Percentiles rank a stretch among this genome's conserved stretches.
These are phyloP conservation scores for Sinocyclocheilus anshuiensis DNA, from an alignment of 2,113 vertebrate genomes.

Conservation along the genomic window DNA sequence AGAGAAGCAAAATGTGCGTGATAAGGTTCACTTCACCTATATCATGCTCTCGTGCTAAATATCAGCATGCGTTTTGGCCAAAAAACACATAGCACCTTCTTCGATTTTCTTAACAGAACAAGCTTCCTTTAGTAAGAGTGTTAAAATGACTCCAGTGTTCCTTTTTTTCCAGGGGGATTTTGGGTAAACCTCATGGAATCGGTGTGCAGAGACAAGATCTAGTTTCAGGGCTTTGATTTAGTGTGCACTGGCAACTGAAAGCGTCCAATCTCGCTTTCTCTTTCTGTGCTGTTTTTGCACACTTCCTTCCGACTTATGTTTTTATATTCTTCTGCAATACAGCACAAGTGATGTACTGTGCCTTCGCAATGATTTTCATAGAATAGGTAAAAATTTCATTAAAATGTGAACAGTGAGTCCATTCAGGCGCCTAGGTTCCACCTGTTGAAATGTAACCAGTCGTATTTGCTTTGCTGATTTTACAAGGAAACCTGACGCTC, in stretches of 20 bases:
- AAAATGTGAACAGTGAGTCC: slow-evolving; percentile 73
- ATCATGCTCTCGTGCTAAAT: background rate
- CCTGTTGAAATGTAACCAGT: slow-evolving; percentile 73
- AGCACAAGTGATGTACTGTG: slow-evolving; percentile 57
- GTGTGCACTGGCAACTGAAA: slow-evolving; percentile 16
- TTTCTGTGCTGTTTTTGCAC: background rate
- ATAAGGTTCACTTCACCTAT: slow-evolving; percentile 21
- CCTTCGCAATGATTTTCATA: slow-evolving; percentile 64
- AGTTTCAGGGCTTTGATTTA: slow-evolving; percentile 28
- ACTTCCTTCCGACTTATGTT: slow-evolving; percentile 43
- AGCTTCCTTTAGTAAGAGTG: slow-evolving; percentile 9
- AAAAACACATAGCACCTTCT: background rate
- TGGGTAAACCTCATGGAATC: slow-evolving; percentile 33
- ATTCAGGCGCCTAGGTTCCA: slow-evolving; percentile 77
- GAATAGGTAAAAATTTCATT: slow-evolving; percentile 69
- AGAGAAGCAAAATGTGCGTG: background rate
- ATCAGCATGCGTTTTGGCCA: slow-evolving; percentile 14
- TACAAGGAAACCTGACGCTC: slow-evolving; percentile 77
- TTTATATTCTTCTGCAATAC: slow-evolving; percentile 35
- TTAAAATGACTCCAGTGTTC: slow-evolving; percentile 31
- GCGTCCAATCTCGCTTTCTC: slow-evolving; percentile 14
- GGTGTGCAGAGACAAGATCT: slow-evolving; percentile 15
- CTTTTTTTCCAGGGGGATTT: slow-evolving; percentile 20
- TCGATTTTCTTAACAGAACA: slow-evolving; percentile 21
- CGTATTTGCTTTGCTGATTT: slow-evolving; percentile 78